Evolutionary conservation across 2,113 vertebrate genomes (phyloP).

Genomic region (Crotalus horridus): DNA sequence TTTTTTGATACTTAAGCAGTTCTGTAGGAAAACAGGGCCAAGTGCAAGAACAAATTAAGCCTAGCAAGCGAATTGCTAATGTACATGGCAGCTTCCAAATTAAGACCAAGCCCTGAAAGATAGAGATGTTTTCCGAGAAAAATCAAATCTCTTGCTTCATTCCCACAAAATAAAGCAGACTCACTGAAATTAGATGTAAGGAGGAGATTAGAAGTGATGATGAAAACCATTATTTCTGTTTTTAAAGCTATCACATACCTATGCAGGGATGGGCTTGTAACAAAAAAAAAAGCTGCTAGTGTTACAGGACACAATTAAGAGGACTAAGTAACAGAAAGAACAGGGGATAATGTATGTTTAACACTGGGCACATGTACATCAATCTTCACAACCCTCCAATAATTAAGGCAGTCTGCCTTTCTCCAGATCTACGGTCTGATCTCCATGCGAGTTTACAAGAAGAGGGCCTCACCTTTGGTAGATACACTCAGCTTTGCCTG

Average conservation of each 20-base stretch:
- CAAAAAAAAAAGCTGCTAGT: not conserved
- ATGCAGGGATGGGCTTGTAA: not conserved
- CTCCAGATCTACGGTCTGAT: not conserved
- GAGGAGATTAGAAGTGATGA: not conserved
- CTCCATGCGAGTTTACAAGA: not conserved
- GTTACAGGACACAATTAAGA: not conserved
- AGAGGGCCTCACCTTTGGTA: slow-evolving; percentile 68
- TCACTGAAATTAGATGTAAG: not conserved
- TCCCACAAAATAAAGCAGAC: not conserved
- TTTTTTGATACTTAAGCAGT: slow-evolving; percentile 75
- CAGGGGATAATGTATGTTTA: not conserved
- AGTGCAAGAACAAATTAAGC: not conserved
- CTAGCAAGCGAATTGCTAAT: not conserved
- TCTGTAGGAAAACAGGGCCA: slow-evolving; percentile 64
- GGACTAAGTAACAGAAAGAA: not conserved
- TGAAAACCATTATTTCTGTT: not conserved
- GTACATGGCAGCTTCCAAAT: not conserved
- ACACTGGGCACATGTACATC: not conserved
- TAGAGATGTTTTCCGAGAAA: not conserved
- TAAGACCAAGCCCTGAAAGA: not conserved
- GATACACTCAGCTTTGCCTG: slow-evolving; percentile 66
- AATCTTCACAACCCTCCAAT: not conserved
- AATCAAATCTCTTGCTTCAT: not conserved
- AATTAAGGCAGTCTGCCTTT: not conserved
- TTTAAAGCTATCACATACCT: not conserved